Evolutionary conservation across 2,888 invertebrate species (phyloP).

Genomic region (Tenthredo notha): DNA sequence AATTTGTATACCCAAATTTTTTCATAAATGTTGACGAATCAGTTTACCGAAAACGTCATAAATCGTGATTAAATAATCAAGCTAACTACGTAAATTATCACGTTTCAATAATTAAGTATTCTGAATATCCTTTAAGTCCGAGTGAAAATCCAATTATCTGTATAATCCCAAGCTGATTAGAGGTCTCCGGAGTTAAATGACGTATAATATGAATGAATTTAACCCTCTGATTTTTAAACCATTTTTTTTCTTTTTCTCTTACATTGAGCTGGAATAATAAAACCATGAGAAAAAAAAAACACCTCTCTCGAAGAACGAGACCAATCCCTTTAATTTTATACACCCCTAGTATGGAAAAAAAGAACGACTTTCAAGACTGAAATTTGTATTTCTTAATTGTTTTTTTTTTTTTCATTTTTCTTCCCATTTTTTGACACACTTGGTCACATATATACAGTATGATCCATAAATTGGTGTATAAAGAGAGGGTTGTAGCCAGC

Average conservation of each 20-base stretch:
- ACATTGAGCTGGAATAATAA: too few species aligned
- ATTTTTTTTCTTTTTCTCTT: not conserved
- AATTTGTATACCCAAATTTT: too few species aligned
- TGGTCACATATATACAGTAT: not conserved
- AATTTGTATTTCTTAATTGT: not conserved
- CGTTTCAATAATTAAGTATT: not conserved
- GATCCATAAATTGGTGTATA: not conserved
- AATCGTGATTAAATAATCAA: not conserved
- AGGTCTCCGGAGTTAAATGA: not conserved
- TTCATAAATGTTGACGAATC: too few species aligned
- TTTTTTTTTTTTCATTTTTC: not conserved
- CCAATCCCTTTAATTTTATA: too few species aligned
- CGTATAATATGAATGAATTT: not conserved
- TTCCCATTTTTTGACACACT: not conserved
- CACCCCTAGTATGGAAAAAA: not conserved
- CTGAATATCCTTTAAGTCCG: not conserved
- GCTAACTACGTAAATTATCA: not conserved
- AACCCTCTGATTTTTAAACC: not conserved
- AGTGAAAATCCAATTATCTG: conserved; percentile 9
- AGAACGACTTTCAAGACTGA: not conserved
- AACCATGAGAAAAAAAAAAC: not conserved
- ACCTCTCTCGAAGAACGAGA: not conserved
- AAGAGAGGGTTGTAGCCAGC: not conserved
- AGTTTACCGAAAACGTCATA: not conserved
- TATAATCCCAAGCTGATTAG: not conserved